Evolutionary conservation across 2,113 vertebrate genomes (phyloP).

Genomic region (Nothobranchius furzeri): DNA sequence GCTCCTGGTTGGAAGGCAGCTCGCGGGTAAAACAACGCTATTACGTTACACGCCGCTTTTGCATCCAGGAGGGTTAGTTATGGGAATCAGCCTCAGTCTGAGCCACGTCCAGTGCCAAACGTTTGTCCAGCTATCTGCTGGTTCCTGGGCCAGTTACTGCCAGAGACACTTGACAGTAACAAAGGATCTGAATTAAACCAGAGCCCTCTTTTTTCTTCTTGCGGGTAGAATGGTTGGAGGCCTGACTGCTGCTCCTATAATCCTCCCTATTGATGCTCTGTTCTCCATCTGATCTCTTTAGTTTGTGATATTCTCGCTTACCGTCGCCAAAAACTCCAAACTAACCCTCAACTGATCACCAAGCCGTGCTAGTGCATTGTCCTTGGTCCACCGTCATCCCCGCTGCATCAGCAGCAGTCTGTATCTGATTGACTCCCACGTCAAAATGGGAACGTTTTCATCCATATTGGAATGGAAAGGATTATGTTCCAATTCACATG

Average conservation of each 20-base stretch:
- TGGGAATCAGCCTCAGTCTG: conserved; percentile 16
- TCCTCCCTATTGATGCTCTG: conserved; percentile 73
- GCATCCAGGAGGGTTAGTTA: neutral
- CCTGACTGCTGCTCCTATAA: conserved; percentile 75
- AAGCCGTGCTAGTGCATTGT: conserved; percentile 57
- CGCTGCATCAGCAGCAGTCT: conserved; percentile 60
- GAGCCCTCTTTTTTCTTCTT: conserved; percentile 74
- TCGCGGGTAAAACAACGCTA: too few species aligned
- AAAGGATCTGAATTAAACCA: conserved; percentile 69
- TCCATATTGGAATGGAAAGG: conserved; percentile 23
- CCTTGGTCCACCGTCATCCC: conserved; percentile 57
- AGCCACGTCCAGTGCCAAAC: conserved; percentile 41
- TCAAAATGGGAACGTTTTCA: conserved; percentile 55
- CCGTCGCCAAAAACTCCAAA: conserved; percentile 68
- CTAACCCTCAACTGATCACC: conserved; percentile 63
- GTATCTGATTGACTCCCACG: conserved; percentile 65
- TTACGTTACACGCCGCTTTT: too few species aligned
- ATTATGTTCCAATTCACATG: conserved; percentile 48
- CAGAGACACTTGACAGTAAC: conserved; percentile 71
- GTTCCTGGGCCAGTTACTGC: conserved; percentile 37
- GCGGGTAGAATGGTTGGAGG: conserved; percentile 70
- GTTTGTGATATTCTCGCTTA: conserved; percentile 71
- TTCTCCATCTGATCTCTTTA: conserved; percentile 70
- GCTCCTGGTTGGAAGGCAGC: too few species aligned
- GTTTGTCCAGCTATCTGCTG: conserved; percentile 34